A percentile compares a stretch with the other conserved stretches of the same genome.
phyloP scores from a whole-genome alignment of 2,113 vertebrate genomes.

The Limnothrissa miodon region DNA sequence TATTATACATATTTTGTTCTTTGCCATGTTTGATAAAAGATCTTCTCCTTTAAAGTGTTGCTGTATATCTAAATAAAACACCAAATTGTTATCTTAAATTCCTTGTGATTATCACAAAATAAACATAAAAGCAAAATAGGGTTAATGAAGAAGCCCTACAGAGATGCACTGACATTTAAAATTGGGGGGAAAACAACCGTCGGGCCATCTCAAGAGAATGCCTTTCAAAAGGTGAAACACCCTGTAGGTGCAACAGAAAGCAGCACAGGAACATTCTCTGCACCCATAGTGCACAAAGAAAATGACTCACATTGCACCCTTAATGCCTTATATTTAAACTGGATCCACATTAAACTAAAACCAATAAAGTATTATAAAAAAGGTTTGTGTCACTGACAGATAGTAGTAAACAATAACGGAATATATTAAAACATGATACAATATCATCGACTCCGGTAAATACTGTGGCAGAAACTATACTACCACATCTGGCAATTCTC shows the following conservation, averaged over 20 bases:
- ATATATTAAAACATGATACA: no score
- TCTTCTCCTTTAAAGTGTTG: neutral
- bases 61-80: neutral
- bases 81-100: neutral
- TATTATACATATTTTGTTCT: no score
- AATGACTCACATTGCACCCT: neutral
- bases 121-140: neutral
- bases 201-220: neutral
- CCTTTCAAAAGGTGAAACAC: neutral
- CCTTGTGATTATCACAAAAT: neutral
- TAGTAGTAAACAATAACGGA: neutral
- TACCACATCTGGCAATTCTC: neutral
- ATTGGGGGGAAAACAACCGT: neutral
- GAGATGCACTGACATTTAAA: conserved; percentile 11
- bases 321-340: neutral
- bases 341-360: neutral
- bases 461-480: neutral
- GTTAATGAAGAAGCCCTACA: neutral
- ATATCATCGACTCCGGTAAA: no score
- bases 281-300: neutral
- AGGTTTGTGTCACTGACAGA: neutral
- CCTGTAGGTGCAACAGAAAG: neutral
- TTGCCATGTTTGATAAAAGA: neutral
- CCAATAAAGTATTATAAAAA: neutral
- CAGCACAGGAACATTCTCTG: neutral